Evolutionary conservation across 1,140 invertebrate species (phyloP).

Genomic region (Tenebrio molitor): DNA sequence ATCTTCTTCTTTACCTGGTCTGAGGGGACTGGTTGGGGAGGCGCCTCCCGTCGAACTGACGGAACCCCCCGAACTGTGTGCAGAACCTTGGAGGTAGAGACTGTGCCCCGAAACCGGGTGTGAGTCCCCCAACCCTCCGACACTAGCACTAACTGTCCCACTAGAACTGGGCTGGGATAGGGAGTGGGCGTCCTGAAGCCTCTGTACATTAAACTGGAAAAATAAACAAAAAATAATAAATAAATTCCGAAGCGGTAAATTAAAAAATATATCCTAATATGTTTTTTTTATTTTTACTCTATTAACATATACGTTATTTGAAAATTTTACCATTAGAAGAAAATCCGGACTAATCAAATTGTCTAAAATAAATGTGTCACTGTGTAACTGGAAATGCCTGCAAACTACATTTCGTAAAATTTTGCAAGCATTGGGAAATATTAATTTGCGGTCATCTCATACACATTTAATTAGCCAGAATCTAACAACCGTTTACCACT

Average conservation of each 20-base stretch:
- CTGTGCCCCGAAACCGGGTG: slow-evolving; percentile 55
- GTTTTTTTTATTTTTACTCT: too few species aligned
- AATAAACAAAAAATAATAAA: slow-evolving; percentile 30
- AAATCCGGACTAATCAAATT: too few species aligned
- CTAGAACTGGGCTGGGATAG: slow-evolving; percentile 55
- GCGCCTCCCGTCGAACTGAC: slow-evolving; percentile 64
- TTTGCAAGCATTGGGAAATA: too few species aligned
- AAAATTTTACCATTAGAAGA: too few species aligned
- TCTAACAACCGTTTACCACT: background rate
- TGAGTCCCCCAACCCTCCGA: slow-evolving; percentile 53
- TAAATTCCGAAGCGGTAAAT: too few species aligned
- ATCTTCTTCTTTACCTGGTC: slow-evolving; percentile 70
- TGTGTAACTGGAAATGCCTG: too few species aligned
- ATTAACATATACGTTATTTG: too few species aligned
- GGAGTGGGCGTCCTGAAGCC: slow-evolving; percentile 62
- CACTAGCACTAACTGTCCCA: slow-evolving; percentile 51
- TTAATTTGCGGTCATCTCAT: too few species aligned
- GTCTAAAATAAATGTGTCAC: too few species aligned
- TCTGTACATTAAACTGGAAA: slow-evolving; percentile 64
- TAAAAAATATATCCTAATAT: too few species aligned
- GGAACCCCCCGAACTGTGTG: slow-evolving; percentile 64
- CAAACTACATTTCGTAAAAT: too few species aligned
- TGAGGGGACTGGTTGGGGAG: slow-evolving; percentile 65
- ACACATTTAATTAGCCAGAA: background rate
- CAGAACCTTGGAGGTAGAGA: slow-evolving; percentile 61